Evolutionary conservation across 2,888 invertebrate genomes (phyloP).

Genomic region (Strigamia maritima): DNA sequence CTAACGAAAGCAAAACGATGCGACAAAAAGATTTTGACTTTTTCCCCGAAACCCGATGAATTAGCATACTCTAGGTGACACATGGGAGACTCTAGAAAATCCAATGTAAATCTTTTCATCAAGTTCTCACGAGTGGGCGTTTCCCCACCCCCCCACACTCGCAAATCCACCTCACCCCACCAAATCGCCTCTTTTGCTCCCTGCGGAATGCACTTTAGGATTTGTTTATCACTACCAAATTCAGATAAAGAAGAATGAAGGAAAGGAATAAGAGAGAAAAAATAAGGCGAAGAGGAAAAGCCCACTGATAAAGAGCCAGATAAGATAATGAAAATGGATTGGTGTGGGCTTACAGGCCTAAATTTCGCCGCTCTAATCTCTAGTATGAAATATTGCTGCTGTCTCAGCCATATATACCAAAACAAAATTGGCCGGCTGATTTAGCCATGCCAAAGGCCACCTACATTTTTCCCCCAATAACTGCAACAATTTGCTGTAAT

Average conservation of each 20-base stretch:
- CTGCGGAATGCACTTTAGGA: constrained; percentile 39
- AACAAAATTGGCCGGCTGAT: background rate
- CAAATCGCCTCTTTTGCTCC: constrained; percentile 26
- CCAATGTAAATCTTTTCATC: constrained; percentile 19
- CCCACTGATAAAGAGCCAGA: constrained; percentile 38
- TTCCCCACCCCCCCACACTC: constrained; percentile 1
- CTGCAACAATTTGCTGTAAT: background rate
- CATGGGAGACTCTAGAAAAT: background rate
- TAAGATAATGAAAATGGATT: constrained; percentile 41
- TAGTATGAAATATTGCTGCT: constrained; percentile 38
- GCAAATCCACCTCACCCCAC: constrained; percentile 25
- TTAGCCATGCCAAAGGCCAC: background rate
- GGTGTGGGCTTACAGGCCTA: constrained; percentile 40
- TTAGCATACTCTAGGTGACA: background rate
- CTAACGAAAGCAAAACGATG: background rate
- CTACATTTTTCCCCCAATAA: background rate
- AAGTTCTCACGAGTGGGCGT: background rate
- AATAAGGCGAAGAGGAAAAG: constrained; percentile 34
- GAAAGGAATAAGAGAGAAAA: constrained; percentile 23
- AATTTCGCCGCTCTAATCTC: constrained; percentile 38
- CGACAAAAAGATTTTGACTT: background rate
- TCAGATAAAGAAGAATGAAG: constrained; percentile 37
- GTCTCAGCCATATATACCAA: constrained; percentile 26
- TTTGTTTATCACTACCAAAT: constrained; percentile 39
- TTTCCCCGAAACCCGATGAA: background rate